Evolutionary conservation across 1,140 invertebrate genomes (phyloP), one percentile per base, ranked within the genome.

Genomic region (Archivesica marissinica): DNA sequence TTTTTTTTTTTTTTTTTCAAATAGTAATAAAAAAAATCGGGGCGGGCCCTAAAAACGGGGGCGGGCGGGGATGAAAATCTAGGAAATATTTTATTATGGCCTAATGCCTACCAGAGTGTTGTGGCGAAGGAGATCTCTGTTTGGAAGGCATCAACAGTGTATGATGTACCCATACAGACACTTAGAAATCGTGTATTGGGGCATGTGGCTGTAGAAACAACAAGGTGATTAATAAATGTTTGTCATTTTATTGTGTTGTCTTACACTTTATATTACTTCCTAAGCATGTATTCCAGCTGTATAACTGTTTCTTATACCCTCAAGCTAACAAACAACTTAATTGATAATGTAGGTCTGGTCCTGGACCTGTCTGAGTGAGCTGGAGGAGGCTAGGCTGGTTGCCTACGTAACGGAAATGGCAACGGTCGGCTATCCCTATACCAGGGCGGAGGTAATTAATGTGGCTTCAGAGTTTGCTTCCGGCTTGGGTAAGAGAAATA

Each of bases 361-460:
- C 35, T 38, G 70, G 30, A 9, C 70, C 70, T 44, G 47, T 50
- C 33, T 74, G 11, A 38, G 17, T 74, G 30, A 74, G 41, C 17
- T 23, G 20, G 70, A 74, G 39, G 70, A 74, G 20, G 70, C 47
- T 25, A 54, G n/a, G 25, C n/a, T 54, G 7, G 52, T 54, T 13
- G 20, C 4, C 25, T 23, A 54, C n/a, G 25, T 54, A 9, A 54
- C 9, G 20, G 52, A 54, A 4, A 54, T 54, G 52, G 52, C 52
- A 54, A 13, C 15, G 6, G 30, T 35, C 2, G 64, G 64, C 1
- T 68, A 68, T 28, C 30, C 30, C 15, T 68, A 68, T 23, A 68
- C 33, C n/a, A 33, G 64, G 25, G 30, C 64, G 23, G 64, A 68
- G 20, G 33, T 68, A 2, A 68, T 68, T 39, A 20, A 68, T 41